Evolutionary conservation across 2,113 vertebrate species (phyloP).

Genomic region (Rallus limicola): DNA sequence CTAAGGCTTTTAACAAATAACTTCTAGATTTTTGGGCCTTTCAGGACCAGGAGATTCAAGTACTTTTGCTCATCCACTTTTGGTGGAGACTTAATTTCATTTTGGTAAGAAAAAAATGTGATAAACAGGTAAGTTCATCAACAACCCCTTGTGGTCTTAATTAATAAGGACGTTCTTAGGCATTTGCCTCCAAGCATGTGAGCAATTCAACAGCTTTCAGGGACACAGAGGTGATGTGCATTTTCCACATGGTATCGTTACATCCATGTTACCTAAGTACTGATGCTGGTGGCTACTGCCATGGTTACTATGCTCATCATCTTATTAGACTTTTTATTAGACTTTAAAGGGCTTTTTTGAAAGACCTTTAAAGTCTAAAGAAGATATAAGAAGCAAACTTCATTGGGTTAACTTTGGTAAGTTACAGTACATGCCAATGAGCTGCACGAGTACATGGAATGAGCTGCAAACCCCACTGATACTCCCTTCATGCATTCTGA

Average conservation of each 20-base stretch:
- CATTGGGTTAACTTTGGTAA: not conserved
- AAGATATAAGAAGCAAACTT: not conserved
- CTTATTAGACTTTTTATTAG: not conserved
- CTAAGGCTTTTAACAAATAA: not conserved
- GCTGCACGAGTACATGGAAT: not conserved
- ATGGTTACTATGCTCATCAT: not conserved
- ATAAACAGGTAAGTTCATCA: not conserved
- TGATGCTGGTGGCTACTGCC: not conserved
- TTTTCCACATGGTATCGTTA: not conserved
- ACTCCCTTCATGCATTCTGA: not conserved
- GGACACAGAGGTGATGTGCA: not conserved
- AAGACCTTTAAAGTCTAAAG: no score
- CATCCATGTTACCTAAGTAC: not conserved
- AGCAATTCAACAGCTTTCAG: not conserved
- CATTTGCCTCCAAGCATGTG: not conserved
- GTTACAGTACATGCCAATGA: not conserved
- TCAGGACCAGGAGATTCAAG: not conserved
- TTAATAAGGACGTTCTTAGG: not conserved
- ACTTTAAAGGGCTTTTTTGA: not conserved
- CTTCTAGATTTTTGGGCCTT: not conserved
- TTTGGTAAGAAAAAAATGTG: not conserved
- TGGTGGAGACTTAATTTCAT: not conserved
- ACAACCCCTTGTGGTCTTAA: not conserved
- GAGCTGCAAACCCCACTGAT: not conserved
- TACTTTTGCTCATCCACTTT: not conserved